Evolutionary conservation across 1,140 invertebrate genomes (phyloP).

Genomic region (Muscidifurax raptorellus): DNA sequence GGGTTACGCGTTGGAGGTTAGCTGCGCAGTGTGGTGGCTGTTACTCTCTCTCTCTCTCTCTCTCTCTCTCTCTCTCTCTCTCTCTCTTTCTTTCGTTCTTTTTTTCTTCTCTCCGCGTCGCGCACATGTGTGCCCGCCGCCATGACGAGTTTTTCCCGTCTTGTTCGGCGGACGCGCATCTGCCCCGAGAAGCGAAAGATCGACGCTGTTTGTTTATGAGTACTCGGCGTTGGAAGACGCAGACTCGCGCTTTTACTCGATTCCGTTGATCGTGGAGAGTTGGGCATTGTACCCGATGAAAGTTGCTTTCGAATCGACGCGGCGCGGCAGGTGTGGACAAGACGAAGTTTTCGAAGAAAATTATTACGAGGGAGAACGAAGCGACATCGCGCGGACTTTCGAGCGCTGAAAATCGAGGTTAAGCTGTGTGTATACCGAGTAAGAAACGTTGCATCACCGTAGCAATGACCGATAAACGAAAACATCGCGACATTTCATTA

Average conservation of each 20-base stretch:
- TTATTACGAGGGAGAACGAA: too few species aligned
- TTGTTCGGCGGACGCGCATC: too few species aligned
- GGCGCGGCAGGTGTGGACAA: too few species aligned
- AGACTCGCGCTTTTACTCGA: too few species aligned
- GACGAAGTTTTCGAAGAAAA: too few species aligned
- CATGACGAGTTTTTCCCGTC: background rate
- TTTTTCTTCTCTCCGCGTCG: background rate
- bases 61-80: background rate
- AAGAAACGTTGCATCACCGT: background rate
- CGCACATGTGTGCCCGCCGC: background rate
- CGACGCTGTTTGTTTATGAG: too few species aligned
- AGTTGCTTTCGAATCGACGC: too few species aligned
- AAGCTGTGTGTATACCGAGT: background rate
- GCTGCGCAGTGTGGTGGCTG: background rate
- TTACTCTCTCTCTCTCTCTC: constrained; percentile 19
- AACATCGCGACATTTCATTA: background rate
- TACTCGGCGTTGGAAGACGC: too few species aligned
- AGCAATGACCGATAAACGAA: constrained; percentile 33
- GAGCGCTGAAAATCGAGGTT: background rate
- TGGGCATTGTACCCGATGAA: too few species aligned
- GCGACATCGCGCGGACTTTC: too few species aligned
- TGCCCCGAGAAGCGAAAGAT: too few species aligned
- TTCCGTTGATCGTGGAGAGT: too few species aligned
- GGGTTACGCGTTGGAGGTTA: constrained; percentile 36
- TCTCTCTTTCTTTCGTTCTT: background rate